A percentile compares a stretch with the other conserved stretches of the same genome.
phyloP scores from a whole-genome alignment of 2,797 vertebrate genomes.

The Eidolon dupreanum region DNA sequence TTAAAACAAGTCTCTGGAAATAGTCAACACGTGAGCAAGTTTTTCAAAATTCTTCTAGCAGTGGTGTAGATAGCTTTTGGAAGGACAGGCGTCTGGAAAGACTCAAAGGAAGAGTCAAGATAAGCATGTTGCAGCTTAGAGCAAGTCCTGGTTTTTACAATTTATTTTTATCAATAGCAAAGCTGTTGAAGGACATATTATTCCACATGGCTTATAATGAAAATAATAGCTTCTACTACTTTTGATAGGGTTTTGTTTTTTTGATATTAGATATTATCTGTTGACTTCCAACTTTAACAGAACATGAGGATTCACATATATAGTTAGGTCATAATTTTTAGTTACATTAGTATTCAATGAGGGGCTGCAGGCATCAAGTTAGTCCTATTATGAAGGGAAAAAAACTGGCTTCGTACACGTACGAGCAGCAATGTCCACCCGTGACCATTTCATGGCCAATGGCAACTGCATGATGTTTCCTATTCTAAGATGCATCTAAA shows the following conservation, averaged over 20 bases:
- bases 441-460: neutral
- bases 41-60: neutral
- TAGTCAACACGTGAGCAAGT: neutral
- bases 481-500: neutral
- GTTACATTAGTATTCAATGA: neutral
- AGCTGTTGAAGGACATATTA: neutral
- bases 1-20: neutral
- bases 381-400: neutral
- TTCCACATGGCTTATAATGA: neutral
- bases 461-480: neutral
- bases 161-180: slow-evolving; percentile 27
- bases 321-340: neutral
- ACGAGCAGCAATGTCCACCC: neutral
- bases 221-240: neutral
- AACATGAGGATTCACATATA: neutral
- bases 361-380: no score
- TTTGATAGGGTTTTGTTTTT: neutral
- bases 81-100: neutral
- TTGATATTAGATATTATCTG: neutral
- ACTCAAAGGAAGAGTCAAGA: neutral
- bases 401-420: neutral
- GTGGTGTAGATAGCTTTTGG: neutral
- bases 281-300: neutral
- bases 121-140: neutral
- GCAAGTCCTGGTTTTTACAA: neutral